Evolutionary conservation across 2,797 vertebrate genomes (phyloP), one percentile per base, ranked within the genome.

Genomic region (Ceryle rudis): DNA sequence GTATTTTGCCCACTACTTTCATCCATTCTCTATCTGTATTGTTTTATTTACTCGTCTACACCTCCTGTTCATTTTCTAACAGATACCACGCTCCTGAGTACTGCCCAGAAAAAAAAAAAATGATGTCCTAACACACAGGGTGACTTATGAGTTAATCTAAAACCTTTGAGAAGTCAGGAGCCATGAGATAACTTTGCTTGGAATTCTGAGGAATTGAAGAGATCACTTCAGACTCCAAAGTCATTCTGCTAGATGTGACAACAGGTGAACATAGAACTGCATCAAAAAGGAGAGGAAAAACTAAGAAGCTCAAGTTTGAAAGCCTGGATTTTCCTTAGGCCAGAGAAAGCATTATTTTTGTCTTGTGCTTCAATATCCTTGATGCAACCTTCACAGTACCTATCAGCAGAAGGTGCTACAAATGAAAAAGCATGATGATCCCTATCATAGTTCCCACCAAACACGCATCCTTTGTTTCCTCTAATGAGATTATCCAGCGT

Each of bases 351-450:
- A 54, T 18, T 78, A 33, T 10, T 47, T 25, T 39, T 54, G 28
- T 60, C 33, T 25, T 62, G 10, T 58, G 47, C n/a, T 81, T 64
- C 41, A 60, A 14, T 19, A 65, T 26, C 23, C 29, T 61, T 51
- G 13, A 23, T 47, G 17, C 42, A 79, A 69, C 6, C 41, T 20
- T 54, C 28, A n/a, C 7, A 84, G 37, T 7, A 52, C 1, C 0
- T 6, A 67, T 3, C 42, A 65, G 14, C 22, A 62, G 35, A 83
- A 83, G 1, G 2, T n/a, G 44, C 51, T 58, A 64, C 0, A 0
- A 86, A 84, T 22, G 4, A 83, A 74, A 92, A 19, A 79, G 14
- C 26, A n/a, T 18, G 8, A 81, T 7, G 18, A 60, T 14, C 6
- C 11, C 25, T 46, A 33, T 35, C 49, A n/a, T 1, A 86, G n/a